These are phyloP conservation scores for Listrodromus nycthemerus DNA, from an alignment of 2,888 invertebrate genomes.

Conservation along the genomic window DNA sequence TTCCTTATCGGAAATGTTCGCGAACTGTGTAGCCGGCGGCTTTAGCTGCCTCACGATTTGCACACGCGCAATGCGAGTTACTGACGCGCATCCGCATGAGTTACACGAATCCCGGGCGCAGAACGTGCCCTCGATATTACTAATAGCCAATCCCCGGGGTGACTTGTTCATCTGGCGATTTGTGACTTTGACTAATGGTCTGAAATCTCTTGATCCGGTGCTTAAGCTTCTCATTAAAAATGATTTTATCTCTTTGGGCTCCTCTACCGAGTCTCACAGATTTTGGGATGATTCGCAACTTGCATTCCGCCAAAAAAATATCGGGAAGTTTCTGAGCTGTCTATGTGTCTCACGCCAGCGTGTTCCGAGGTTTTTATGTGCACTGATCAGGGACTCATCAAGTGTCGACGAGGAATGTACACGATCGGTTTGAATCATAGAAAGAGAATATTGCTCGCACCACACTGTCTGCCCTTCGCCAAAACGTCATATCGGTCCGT, in stretches of 20 bases:
- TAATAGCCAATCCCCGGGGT: constrained; percentile 15
- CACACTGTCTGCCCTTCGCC: no score
- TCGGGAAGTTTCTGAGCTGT: background rate
- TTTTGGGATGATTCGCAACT: background rate
- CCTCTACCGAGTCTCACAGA: background rate
- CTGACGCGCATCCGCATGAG: background rate
- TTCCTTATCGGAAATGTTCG: constrained; percentile 53
- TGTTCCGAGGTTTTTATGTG: background rate
- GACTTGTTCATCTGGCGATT: constrained; percentile 56
- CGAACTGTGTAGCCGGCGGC: constrained; percentile 29
- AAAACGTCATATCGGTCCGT: no score
- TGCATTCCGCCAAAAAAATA: background rate
- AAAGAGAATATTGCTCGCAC: no score
- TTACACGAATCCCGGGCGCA: constrained; percentile 10
- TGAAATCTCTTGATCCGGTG: constrained; percentile 67
- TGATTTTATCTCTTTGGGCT: constrained; percentile 58
- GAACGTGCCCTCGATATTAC: constrained; percentile 28
- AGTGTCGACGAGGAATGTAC: no score
- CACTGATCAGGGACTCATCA: background rate
- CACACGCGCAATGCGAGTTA: constrained; percentile 8
- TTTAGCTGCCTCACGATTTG: constrained; percentile 7
- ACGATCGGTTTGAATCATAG: no score
- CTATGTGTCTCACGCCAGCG: background rate
- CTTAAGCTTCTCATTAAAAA: constrained; percentile 65
- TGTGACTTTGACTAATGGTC: constrained; percentile 73